These are phyloP conservation scores for Cherax destructor DNA, from an alignment of 1,140 invertebrate genomes.

Conservation along the genomic window DNA sequence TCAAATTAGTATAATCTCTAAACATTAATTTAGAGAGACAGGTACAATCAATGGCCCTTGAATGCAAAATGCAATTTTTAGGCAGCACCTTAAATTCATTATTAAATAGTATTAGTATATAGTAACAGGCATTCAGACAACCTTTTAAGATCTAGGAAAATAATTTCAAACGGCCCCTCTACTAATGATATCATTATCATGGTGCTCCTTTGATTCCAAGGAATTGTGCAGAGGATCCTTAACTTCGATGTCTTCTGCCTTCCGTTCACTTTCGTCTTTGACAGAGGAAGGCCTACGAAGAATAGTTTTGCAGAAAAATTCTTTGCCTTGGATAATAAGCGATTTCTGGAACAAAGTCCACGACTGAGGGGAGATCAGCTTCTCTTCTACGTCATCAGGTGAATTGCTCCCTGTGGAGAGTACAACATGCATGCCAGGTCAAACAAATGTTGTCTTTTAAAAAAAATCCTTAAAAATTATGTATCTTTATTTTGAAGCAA, in stretches of 20 bases:
- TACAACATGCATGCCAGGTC: background rate
- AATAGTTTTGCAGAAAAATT: conserved; percentile 19
- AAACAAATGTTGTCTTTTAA: no score
- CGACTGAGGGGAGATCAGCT: conserved; percentile 33
- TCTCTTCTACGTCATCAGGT: conserved; percentile 54
- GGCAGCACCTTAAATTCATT: background rate
- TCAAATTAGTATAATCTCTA: background rate
- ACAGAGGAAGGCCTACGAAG: background rate
- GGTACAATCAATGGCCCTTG: background rate
- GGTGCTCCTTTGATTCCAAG: background rate
- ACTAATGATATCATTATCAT: background rate
- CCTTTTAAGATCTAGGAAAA: background rate
- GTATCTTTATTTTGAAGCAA: background rate
- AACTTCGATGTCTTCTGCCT: background rate
- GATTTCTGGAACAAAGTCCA: conserved; percentile 54
- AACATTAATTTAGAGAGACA: no score
- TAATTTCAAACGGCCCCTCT: conserved; percentile 26
- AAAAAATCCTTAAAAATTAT: background rate
- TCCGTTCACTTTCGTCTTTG: background rate
- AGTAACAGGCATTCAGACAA: background rate
- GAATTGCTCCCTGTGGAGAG: conserved; percentile 44
- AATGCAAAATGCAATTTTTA: no score
- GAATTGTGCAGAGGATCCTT: conserved; percentile 13
- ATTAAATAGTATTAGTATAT: background rate
- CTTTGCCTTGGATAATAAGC: conserved; percentile 13